Conservation (phyloP, 2,888 invertebrate species). For the Chalcis sispes region DNA sequence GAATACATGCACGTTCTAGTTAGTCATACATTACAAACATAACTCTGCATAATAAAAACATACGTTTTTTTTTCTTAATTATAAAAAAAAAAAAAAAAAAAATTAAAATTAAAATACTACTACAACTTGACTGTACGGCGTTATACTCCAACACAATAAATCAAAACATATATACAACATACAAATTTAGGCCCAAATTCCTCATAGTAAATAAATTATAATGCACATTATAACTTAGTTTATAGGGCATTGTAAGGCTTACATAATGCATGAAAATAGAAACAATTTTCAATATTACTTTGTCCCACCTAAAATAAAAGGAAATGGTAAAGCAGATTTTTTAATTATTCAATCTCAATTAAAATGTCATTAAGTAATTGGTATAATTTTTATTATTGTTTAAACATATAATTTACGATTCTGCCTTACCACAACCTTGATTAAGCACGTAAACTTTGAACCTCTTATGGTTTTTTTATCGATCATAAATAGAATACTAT, state of each 20-base stretch:
- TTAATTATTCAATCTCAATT: no score
- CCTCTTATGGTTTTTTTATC: no score
- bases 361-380: no score
- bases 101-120: constrained; percentile 13
- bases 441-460: no score
- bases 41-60: background rate
- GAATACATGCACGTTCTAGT: constrained; percentile 37
- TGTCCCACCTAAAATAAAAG: constrained; percentile 2
- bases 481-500: no score
- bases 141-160: background rate
- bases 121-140: no score
- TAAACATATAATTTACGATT: no score
- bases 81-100: background rate
- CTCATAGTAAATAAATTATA: background rate
- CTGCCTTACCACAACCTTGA: no score
- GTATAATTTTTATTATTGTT: no score
- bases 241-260: constrained; percentile 39
- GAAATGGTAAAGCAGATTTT: constrained; percentile 8
- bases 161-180: constrained; percentile 7
- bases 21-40: constrained; percentile 21
- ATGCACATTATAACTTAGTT: constrained; percentile 27
- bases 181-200: background rate
- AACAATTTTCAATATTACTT: background rate
- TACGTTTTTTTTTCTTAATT: no score
- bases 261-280: constrained; percentile 50